Conservation (phyloP, 2,888 invertebrate genomes). For the Agrotis exclamationis region DNA sequence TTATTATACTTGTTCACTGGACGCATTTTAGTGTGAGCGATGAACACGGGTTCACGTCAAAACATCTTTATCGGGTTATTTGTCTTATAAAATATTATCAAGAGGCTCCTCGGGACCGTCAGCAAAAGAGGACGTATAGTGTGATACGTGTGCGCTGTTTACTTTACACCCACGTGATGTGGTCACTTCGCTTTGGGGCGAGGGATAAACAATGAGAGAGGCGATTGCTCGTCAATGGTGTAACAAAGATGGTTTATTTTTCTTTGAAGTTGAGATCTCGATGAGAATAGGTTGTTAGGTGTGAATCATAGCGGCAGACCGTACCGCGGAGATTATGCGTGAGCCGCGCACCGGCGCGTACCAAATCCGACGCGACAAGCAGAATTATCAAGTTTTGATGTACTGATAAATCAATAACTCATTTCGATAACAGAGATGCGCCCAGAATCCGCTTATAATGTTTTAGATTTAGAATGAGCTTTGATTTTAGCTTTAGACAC, state of each 20-base stretch:
- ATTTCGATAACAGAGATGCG: constrained; percentile 75
- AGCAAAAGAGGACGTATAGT: constrained; percentile 89
- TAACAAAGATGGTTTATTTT: constrained; percentile 89
- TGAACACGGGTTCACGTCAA: constrained; percentile 91
- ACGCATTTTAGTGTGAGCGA: constrained; percentile 91
- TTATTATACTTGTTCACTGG: constrained; percentile 89
- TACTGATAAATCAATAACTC: constrained; percentile 89
- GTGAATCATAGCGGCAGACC: constrained; percentile 81
- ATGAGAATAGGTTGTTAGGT: constrained; percentile 82
- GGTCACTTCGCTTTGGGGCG: constrained; percentile 87
- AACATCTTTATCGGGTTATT: constrained; percentile 91
- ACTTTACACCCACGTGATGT: constrained; percentile 89
- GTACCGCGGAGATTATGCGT: constrained; percentile 84
- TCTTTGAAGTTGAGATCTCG: constrained; percentile 83
- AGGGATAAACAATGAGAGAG: constrained; percentile 89
- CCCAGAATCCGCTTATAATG: constrained; percentile 43
- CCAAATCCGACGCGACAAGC: constrained; percentile 86
- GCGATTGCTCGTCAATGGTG: constrained; percentile 88
- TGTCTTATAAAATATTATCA: constrained; percentile 91
- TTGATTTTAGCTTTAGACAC: constrained; percentile 27
- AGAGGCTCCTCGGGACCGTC: constrained; percentile 90
- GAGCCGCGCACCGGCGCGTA: constrained; percentile 81
- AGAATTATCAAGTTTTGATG: constrained; percentile 86
- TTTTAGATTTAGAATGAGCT: constrained; percentile 41
- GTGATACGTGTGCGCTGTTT: constrained; percentile 88